Base-by-base conservation (phyloP, 1,140 invertebrate species). In the Homarus americanus region DNA sequence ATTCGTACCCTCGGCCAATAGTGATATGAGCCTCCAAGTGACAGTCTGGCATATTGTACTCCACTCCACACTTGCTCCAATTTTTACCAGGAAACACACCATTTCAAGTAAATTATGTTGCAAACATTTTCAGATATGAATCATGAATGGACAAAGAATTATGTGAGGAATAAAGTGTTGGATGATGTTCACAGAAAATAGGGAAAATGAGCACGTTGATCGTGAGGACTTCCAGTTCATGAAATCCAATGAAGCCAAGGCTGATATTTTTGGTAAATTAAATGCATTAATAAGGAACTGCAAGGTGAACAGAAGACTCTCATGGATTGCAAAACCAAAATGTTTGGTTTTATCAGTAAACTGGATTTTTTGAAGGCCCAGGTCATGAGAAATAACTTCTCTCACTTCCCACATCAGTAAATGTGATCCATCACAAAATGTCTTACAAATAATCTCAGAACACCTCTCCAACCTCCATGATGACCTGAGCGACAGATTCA, bases 61-160 rank as follows among this genome's bases (percentile, higher is more conserved):
- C 38, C 10, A n/a, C 79, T 82, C 78, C 40, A 40, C 34, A 24
- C 41, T 1, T 82, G 41, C 40, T 36, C 24, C 41, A 66, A 20
- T 53, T 53, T 53, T 66, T 66, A 58, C 80, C 58, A 58, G 53
- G 44, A 9, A 82, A 63, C 41, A 82, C 80, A 82, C 44, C 41
- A 32, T 58, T 58, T 82, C 80, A 82, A 32, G 44, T 1, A 82
- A 82, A 82, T 53, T 82, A 82, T 58, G 80, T 82, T 82, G 80
- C 58, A 82, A 58, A 58, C 41, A 58, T 58, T 82, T 82, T 78
- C 80, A 82, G 41, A 63, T 58, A 58, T 82, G 80, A 82, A 82
- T 82, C 41, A 82, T 82, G 41, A 82, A 82, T 82, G 32, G 80
- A 24, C 2, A 66, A 66, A 63, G 41, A 66, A 58, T 82, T 82